Base-by-base conservation (phyloP, 2,888 invertebrate genomes). In the Epinotia demarniana region DNA sequence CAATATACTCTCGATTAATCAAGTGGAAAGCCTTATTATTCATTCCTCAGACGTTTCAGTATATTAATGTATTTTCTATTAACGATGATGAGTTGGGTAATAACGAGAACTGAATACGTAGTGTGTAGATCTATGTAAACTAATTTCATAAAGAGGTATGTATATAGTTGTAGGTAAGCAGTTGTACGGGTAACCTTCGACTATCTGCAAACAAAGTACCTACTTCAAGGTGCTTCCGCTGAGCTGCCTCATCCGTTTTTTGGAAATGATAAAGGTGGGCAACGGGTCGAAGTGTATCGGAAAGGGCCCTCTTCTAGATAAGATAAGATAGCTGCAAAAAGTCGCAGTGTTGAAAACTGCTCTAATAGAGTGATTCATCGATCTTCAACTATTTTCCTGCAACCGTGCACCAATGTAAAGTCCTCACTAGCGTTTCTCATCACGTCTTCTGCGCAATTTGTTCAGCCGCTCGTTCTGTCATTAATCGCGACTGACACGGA, bases 11-110 rank as follows among this genome's bases (percentile, higher is more conserved):
- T 9, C 18, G 9, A 23, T 33, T 69, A 69, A 69, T 69, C 69
- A 69, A 69, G 46, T 46, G 43, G 58, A 69, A 12, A 46, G 69
- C 58, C 60, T 58, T 58, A 58, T 68, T 68, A 68, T 43, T 43
- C 23, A 57, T 43, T 68, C 57, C 19, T 23, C 55, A 46, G 19
- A 68, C 58, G 43, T 43, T 68, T 68, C 9, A 33, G 39, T 33
- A 61, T 55, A 68, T 43, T 58, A 23, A 58, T 58, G 57, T 19
- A 57, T 55, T 55, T 43, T 68, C 57, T 58, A 58, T 68, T 58
- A 68, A 68, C 27, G 58, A 58, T 6, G 67, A 53, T n/a, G 12
- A 68, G 57, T 46, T 23, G n/a, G 27, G n/a, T n/a, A 23, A 11
- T 23, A 23, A 68, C 33, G 43, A 23, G 18, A 19, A 11, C 11